These are phyloP conservation scores for Cyrtorhinus lividipennis DNA, from an alignment of 1,140 invertebrate genomes.

Conservation along the genomic window DNA sequence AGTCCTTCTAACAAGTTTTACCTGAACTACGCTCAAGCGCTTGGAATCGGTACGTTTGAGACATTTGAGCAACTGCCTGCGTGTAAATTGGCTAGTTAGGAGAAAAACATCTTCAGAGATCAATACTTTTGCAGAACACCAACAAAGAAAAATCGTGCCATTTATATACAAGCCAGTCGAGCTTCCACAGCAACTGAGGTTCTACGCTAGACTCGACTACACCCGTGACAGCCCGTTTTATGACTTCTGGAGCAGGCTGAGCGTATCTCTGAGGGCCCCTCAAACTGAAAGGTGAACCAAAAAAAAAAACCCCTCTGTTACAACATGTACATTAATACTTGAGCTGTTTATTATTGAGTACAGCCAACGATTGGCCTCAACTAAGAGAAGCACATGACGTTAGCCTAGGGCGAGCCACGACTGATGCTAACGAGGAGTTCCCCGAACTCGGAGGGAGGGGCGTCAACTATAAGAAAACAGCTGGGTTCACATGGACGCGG, in stretches of 20 bases:
- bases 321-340: no score
- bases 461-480: no score
- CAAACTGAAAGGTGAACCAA: no score
- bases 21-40: constrained; percentile 52
- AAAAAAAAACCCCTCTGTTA: no score
- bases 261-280: neutral
- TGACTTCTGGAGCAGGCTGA: constrained; percentile 13
- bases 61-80: constrained; percentile 13
- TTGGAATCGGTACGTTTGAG: constrained; percentile 45
- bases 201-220: constrained; percentile 40
- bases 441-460: no score
- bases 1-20: constrained; percentile 55
- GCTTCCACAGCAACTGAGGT: constrained; percentile 40
- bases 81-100: neutral
- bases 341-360: no score
- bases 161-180: constrained; percentile 42
- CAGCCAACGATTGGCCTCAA: no score
- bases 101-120: neutral
- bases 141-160: constrained; percentile 47
- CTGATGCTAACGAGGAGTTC: no score
- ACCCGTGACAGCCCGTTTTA: constrained; percentile 26
- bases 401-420: no score
- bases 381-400: no score
- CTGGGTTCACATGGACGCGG: no score
- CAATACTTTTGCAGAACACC: constrained; percentile 32